phyloP scores from a whole-genome alignment of 1,140 invertebrate species.

The Rhopalosiphum maidis region DNA sequence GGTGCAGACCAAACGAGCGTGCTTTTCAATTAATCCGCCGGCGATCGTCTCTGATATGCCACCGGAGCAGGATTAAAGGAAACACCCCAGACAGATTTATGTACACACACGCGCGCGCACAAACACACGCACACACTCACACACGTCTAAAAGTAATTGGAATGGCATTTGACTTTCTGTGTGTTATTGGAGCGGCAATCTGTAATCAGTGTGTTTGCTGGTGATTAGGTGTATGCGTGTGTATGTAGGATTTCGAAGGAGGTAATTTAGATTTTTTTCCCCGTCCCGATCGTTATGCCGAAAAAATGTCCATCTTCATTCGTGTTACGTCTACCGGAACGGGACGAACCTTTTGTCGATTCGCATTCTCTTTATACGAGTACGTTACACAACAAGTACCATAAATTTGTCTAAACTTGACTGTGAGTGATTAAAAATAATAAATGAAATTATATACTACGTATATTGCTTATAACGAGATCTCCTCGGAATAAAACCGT shows the following conservation, averaged over 20 bases:
- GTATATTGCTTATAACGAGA: neutral
- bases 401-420: neutral
- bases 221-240: neutral
- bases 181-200: neutral
- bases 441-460: too few relatives aligned
- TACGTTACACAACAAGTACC: neutral
- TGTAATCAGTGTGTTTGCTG: neutral
- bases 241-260: neutral
- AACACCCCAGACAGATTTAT: neutral
- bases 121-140: neutral
- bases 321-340: neutral
- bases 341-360: neutral
- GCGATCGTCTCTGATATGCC: neutral
- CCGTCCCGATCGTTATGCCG: neutral
- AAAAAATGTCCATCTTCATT: neutral
- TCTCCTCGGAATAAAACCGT: neutral
- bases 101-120: neutral
- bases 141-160: neutral
- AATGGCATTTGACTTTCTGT: neutral
- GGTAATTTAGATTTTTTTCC: neutral
- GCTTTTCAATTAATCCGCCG: conserved; percentile 43
- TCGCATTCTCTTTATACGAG: too few relatives aligned
- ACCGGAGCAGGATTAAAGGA: neutral
- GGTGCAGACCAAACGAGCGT: neutral
- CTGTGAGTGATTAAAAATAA: neutral